Percentiles rank a stretch among this genome's conserved stretches.
Evolutionary conservation across 2,888 invertebrate genomes (phyloP).

Genomic region (Lacanobia wlatinum): DNA sequence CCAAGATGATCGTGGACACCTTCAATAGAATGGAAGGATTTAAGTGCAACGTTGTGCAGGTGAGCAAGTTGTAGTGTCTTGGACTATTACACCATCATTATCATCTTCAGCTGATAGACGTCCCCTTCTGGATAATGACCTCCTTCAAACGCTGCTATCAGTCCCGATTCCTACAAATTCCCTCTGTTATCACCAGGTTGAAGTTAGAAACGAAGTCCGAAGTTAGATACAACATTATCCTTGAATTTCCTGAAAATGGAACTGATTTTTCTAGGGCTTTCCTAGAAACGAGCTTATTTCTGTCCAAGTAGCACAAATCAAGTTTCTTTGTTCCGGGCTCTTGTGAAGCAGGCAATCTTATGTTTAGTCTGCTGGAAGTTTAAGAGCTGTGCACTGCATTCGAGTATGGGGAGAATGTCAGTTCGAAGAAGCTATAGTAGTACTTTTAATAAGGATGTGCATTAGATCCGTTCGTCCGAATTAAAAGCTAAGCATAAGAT

Average conservation of each 20-base stretch:
- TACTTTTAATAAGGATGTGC: too few species aligned
- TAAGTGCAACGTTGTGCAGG: constrained; percentile 94
- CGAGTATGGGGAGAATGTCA: too few species aligned
- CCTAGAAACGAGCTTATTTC: not conserved
- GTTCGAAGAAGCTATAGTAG: too few species aligned
- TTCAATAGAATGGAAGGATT: constrained; percentile 98
- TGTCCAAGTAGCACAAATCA: not conserved
- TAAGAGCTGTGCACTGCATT: not conserved
- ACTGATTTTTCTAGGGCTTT: too few species aligned
- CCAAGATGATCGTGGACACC: constrained; percentile 95
- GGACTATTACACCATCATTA: not conserved
- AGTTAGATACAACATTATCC: too few species aligned
- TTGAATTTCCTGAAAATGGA: too few species aligned
- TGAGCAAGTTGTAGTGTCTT: constrained; percentile 45
- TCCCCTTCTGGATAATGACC: not conserved
- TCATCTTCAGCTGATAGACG: not conserved
- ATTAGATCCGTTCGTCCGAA: too few species aligned
- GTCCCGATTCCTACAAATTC: not conserved
- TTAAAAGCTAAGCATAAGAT: too few species aligned
- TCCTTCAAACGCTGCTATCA: not conserved
- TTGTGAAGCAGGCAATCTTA: not conserved
- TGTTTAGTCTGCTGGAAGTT: not conserved
- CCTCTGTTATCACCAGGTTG: not conserved
- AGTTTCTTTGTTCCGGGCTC: not conserved
- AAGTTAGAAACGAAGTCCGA: too few species aligned